These are phyloP conservation scores for Lapara coniferarum DNA, from an alignment of 2,888 invertebrate genomes.

Conservation along the genomic window DNA sequence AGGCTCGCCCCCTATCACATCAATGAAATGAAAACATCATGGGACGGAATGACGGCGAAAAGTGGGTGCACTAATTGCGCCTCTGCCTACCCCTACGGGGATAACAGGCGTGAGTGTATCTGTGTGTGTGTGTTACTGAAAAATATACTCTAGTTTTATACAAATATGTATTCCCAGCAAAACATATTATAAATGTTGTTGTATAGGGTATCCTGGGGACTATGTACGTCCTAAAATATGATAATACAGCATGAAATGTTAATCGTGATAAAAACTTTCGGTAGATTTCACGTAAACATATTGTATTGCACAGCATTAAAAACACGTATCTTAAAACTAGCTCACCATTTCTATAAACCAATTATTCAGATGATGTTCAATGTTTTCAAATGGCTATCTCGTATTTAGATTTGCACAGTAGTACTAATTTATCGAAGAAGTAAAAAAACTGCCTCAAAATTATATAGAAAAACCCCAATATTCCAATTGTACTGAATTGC, in stretches of 20 bases:
- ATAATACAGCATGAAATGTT: not conserved
- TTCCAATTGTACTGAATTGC: not conserved
- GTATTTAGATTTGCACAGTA: not conserved
- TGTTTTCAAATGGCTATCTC: not conserved
- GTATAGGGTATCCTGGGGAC: too few relatives aligned
- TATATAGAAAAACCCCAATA: not conserved
- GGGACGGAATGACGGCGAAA: too few relatives aligned
- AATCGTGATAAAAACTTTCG: not conserved
- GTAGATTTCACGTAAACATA: not conserved
- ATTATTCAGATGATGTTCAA: not conserved
- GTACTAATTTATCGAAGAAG: not conserved
- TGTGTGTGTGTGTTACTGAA: too few relatives aligned
- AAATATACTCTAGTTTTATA: too few relatives aligned
- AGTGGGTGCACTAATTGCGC: too few relatives aligned
- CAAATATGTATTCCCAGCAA: too few relatives aligned
- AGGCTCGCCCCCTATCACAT: too few relatives aligned
- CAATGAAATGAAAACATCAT: too few relatives aligned
- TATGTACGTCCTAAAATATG: not conserved
- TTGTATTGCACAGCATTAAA: not conserved
- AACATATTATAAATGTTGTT: too few relatives aligned
- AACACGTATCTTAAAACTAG: not conserved
- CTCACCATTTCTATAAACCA: conserved; percentile 16
- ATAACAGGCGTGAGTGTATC: too few relatives aligned
- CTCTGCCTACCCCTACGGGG: too few relatives aligned
- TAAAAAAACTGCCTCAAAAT: not conserved